A percentile compares a stretch with the other conserved stretches of the same genome.
Conservation (phyloP, 2,113 vertebrate species). For the Cacatua alba region DNA sequence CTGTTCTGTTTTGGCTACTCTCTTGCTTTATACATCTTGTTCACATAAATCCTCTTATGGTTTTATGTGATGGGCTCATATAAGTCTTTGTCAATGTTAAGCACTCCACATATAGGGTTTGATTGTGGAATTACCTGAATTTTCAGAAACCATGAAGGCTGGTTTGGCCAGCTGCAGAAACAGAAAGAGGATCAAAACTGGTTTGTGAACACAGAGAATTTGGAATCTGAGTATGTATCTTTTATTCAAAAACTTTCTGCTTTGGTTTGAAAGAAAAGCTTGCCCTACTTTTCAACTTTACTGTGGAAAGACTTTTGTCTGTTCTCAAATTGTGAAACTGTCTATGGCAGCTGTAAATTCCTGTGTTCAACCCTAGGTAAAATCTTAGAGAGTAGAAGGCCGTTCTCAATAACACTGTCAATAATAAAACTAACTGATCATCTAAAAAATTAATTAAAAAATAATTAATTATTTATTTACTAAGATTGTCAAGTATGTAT, state of each 20-base stretch:
- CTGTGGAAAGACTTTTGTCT: not conserved
- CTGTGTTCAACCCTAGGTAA: not conserved
- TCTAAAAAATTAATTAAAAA: not conserved
- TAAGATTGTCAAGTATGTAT: not conserved
- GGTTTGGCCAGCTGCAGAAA: not conserved
- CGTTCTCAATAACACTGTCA: not conserved
- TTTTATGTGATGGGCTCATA: not conserved
- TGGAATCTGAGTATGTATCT: not conserved
- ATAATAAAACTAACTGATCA: not conserved
- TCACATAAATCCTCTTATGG: not conserved
- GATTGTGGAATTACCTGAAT: not conserved
- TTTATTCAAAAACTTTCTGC: not conserved
- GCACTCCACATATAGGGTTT: not conserved
- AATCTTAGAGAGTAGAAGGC: not conserved
- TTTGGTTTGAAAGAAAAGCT: not conserved
- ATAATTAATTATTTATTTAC: not conserved
- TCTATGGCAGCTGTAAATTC: not conserved
- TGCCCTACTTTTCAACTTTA: not conserved
- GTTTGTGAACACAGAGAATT: not conserved
- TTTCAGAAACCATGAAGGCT: not conserved
- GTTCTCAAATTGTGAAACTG: not conserved
- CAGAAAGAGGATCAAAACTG: not conserved
- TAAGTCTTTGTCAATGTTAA: not conserved
- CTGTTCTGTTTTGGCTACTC: not conserved
- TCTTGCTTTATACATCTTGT: not conserved